Evolutionary conservation across 2,888 invertebrate genomes (phyloP), one percentile per base, ranked within the genome.

Genomic region (Euzophera pinguis): DNA sequence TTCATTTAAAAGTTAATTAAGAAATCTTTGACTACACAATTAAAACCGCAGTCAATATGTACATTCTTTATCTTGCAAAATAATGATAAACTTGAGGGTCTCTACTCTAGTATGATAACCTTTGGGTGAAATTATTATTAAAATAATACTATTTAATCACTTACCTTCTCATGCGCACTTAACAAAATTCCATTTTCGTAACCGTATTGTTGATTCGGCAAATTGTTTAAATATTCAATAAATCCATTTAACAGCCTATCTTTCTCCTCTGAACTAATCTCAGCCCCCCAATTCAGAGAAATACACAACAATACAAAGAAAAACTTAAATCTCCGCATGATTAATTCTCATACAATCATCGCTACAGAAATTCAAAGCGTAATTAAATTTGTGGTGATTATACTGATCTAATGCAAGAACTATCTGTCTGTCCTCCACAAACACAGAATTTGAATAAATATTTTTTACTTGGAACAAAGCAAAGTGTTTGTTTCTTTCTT

Each of bases 81-180:
- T 16, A 16, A 41, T 41, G 17, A 41, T 41, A 41, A 41, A 17
- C 17, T 41, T 22, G 41, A 16, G 67, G 67, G 64, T 62, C 45
- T 14, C 10, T n/a, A 17, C n/a, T n/a, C n/a, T n/a, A 4, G 17
- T 17, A n/a, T 35, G 47, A 47, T 47, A 47, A 47, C 47, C 48
- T 38, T 48, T 6, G 27, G 12, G 14, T 29, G 29, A 29, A 49
- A 49, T 27, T 13, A 49, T 16, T 9, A 55, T 53, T 45, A 53
- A 35, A 14, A 45, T 39, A 29, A 35, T 41, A n/a, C n/a, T n/a
- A n/a, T n/a, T n/a, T n/a, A 22, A 22, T 51, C 62, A 78, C 87
- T 84, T 74, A 92, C 92, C 63, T 78, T 78, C 71, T 84, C 78
- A 56, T 84, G 82, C 69, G 85, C 81, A 75, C 72, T 82, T 65